These are phyloP conservation scores for Silurus meridionalis DNA, from an alignment of 2,113 vertebrate species.

Conservation along the genomic window DNA sequence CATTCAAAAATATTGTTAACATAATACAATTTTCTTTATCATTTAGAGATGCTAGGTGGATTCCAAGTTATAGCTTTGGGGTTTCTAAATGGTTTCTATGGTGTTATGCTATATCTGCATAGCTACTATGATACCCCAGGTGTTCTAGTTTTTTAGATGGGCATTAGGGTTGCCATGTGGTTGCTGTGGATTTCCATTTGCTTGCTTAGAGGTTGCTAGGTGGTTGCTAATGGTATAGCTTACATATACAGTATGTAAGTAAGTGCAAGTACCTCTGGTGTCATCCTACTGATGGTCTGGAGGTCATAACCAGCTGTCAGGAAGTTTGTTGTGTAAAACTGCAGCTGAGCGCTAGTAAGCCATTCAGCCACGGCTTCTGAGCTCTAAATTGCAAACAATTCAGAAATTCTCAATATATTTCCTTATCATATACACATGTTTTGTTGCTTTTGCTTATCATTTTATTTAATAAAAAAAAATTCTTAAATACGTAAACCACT, in stretches of 20 bases:
- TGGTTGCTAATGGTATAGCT: not conserved
- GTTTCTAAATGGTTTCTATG: not conserved
- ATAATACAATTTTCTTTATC: not conserved
- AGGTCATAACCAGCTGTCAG: slow-evolving; percentile 93
- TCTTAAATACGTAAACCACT: not conserved
- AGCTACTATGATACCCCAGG: not conserved
- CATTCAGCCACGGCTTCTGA: slow-evolving; percentile 90
- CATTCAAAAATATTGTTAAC: slow-evolving; percentile 48
- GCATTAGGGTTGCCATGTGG: not conserved
- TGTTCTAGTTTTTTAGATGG: not conserved
- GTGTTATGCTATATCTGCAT: not conserved
- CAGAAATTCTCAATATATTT: not conserved
- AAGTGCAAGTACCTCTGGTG: slow-evolving; percentile 83
- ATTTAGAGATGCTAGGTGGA: not conserved
- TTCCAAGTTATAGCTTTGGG: too few species aligned
- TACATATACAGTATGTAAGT: slow-evolving; percentile 35
- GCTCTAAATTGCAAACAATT: slow-evolving; percentile 38
- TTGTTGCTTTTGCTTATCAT: not conserved
- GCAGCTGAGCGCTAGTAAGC: slow-evolving; percentile 96
- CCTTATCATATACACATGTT: not conserved
- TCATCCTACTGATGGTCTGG: slow-evolving; percentile 95
- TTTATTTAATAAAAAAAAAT: not conserved
- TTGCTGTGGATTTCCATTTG: not conserved
- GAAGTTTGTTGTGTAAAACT: slow-evolving; percentile 95
- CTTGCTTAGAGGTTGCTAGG: not conserved